A percentile compares a stretch with the other conserved stretches of the same genome.
phyloP scores from a whole-genome alignment of 1,140 invertebrate genomes.

The Drosophila malerkotliana region DNA sequence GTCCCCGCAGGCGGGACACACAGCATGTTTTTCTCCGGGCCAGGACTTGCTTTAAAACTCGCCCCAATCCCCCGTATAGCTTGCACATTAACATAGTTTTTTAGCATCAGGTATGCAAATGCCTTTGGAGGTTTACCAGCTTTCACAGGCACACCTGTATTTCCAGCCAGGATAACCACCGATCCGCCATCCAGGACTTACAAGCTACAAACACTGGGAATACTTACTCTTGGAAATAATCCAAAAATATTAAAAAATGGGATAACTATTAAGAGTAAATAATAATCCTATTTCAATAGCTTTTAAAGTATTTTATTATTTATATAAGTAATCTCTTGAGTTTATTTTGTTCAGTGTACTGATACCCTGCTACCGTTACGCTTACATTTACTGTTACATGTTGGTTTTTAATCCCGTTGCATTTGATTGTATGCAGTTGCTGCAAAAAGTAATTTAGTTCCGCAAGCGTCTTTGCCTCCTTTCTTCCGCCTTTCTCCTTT shows the following conservation, averaged over 20 bases:
- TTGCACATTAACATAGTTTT: constrained; percentile 77
- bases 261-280: too few relatives aligned
- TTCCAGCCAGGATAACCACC: constrained; percentile 7
- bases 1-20: constrained; percentile 44
- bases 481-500: constrained; percentile 2
- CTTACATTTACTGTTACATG: constrained; percentile 45
- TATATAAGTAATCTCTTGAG: too few relatives aligned
- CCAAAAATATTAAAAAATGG: too few relatives aligned
- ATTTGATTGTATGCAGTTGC: constrained; percentile 78
- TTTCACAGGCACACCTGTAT: constrained; percentile 32
- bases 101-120: constrained; percentile 65
- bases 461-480: constrained; percentile 17
- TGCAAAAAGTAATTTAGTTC: constrained; percentile 75
- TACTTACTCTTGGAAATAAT: too few relatives aligned
- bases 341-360: constrained; percentile 4
- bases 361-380: constrained; percentile 30
- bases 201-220: constrained; percentile 29
- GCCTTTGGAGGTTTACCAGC: constrained; percentile 62
- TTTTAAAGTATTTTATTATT: too few relatives aligned
- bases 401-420: constrained; percentile 79
- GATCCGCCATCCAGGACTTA: constrained; percentile 36
- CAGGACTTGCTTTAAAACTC: constrained; percentile 58
- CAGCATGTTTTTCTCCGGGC: constrained; percentile 36
- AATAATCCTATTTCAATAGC: too few relatives aligned
- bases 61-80: constrained; percentile 50